Percentiles rank a stretch among this genome's conserved stretches.
Evolutionary conservation across 2,113 vertebrate species (phyloP).

Genomic region (Erythrolamprus reginae): DNA sequence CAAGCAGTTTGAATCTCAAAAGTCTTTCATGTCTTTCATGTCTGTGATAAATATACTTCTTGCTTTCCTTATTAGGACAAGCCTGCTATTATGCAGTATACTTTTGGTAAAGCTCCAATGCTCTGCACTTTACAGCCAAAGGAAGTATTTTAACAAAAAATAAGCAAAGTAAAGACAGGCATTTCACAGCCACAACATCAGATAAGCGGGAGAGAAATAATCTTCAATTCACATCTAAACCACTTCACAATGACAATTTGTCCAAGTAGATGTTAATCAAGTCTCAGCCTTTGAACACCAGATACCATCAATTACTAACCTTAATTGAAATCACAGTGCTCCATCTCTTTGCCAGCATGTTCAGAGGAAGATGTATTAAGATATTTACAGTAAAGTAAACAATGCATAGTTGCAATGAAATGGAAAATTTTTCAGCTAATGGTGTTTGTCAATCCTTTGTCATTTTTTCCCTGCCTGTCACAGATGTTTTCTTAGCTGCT

Average conservation of each 20-base stretch:
- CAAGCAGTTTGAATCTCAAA: slow-evolving; percentile 75
- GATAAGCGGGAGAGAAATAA: slow-evolving; percentile 79
- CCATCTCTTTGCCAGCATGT: slow-evolving; percentile 77
- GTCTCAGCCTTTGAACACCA: slow-evolving; percentile 80
- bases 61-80: slow-evolving; percentile 82
- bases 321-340: slow-evolving; percentile 85
- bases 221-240: slow-evolving; percentile 81
- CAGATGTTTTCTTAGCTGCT: slow-evolving; percentile 99
- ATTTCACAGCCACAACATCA: slow-evolving; percentile 82
- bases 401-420: slow-evolving; percentile 91
- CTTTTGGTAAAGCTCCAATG: slow-evolving; percentile 76
- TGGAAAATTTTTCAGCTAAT: slow-evolving; percentile 90
- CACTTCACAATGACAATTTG: slow-evolving; percentile 89
- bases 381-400: slow-evolving; percentile 90
- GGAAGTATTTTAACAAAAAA: slow-evolving; percentile 76
- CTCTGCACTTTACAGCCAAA: slow-evolving; percentile 76
- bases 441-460: slow-evolving; percentile 96
- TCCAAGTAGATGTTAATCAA: slow-evolving; percentile 89
- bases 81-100: slow-evolving; percentile 74
- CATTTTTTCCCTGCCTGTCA: slow-evolving; percentile 93
- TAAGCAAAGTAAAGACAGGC: slow-evolving; percentile 81
- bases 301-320: slow-evolving; percentile 88
- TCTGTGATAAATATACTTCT: slow-evolving; percentile 77
- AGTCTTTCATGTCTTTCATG: slow-evolving; percentile 72
- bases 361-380: slow-evolving; percentile 84